Base-by-base conservation (phyloP, 2,113 vertebrate species). In the Lepidothrix coronata region DNA sequence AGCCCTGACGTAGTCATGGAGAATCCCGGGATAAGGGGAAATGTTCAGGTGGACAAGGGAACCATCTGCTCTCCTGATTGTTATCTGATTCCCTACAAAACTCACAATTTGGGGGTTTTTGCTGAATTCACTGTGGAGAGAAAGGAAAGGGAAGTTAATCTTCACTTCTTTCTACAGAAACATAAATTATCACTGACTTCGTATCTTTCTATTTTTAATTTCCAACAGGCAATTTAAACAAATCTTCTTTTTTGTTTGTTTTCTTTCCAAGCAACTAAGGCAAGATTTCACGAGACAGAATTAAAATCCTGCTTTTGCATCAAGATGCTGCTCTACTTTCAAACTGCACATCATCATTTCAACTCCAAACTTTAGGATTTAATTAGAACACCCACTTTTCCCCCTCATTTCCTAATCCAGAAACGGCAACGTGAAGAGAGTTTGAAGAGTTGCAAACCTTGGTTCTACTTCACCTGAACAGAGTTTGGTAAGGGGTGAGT, bases 61-160 rank as follows among this genome's bases (percentile, higher is more conserved):
- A 8, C 99, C 99, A 33, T 99, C 99, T 13, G 98, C 98, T 86
- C 98, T 98, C 75, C 99, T 98, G 16, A 99, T 90, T 0, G 98
- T 99, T 81, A 99, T 88, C 63, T 98, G 98, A 61, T 97, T 98
- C 8, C 98, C 99, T 31, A 98, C 98, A 94, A 98, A 99, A 95
- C 96, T 98, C 78, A 99, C 95, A 39, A 99, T 98, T 85, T 99
- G 98, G 1, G 99, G 98, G 25, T 97, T 97, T 44, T 97, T 98
- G 95, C 98, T 98, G 93, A 99, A 99, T 48, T 99, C 99, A 62
- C 99, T 99, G 97, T 0, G 22, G 7, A 3, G 74, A 94, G 70
- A 91, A 31, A 89, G 83, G 83, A 80, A 54, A 46, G 58, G 7
- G 13, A 13, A 85, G 33, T 79, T 14, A 67, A 72, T 3, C 5